Conservation (phyloP, 2,113 vertebrate species). For the Crotalus tigris region DNA sequence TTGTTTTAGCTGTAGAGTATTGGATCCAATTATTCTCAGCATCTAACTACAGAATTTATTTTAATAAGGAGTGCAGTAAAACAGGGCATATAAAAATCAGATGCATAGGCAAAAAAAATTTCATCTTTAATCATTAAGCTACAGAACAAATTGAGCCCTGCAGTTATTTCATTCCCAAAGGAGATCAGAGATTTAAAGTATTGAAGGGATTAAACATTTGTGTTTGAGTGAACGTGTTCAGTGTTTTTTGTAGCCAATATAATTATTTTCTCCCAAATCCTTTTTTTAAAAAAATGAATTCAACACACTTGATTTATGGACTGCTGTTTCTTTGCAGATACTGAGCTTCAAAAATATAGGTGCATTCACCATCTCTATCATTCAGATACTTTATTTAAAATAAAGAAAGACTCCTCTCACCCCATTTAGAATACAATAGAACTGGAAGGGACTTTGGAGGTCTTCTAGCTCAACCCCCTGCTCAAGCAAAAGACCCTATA, state of each 20-base stretch:
- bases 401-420: background rate
- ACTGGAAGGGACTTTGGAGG: too few relatives aligned
- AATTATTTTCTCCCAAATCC: conserved; percentile 69
- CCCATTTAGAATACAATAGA: background rate
- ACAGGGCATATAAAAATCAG: conserved; percentile 79
- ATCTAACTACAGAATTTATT: conserved; percentile 77
- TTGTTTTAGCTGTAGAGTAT: conserved; percentile 69
- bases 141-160: conserved; percentile 82
- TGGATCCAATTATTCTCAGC: conserved; percentile 77
- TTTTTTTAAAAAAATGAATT: conserved; percentile 55
- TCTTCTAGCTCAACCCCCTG: too few relatives aligned
- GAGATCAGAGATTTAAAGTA: conserved; percentile 78
- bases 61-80: conserved; percentile 82
- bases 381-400: background rate
- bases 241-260: conserved; percentile 67
- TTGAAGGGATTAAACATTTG: conserved; percentile 79
- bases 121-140: conserved; percentile 86
- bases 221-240: conserved; percentile 79
- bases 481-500: too few relatives aligned
- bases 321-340: conserved; percentile 34
- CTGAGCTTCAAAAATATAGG: conserved; percentile 6
- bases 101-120: conserved; percentile 79
- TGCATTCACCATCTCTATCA: conserved; percentile 6
- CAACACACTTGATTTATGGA: conserved; percentile 7
- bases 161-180: conserved; percentile 79